These are phyloP conservation scores for Xiphophorus birchmanni DNA, from an alignment of 2,797 vertebrate genomes.

Conservation along the genomic window DNA sequence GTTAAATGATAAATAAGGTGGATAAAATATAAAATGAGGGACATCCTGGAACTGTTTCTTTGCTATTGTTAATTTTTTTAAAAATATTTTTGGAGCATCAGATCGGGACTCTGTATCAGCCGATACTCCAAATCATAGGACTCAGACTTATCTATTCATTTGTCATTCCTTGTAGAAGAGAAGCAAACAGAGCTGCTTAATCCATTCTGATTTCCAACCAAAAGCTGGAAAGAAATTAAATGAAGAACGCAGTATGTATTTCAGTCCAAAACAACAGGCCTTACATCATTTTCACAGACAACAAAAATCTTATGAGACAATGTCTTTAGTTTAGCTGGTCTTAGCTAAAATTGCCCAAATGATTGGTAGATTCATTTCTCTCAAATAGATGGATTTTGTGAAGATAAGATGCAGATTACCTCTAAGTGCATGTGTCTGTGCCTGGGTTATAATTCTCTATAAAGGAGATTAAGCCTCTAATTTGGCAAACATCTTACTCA, in stretches of 20 bases:
- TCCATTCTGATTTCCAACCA: conserved; percentile 38
- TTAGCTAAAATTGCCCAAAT: conserved; percentile 49
- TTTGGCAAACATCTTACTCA: conserved; percentile 67
- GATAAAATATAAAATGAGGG: too few relatives aligned
- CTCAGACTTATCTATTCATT: conserved; percentile 19
- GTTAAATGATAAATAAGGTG: too few relatives aligned
- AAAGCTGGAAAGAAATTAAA: conserved; percentile 6
- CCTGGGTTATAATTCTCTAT: conserved; percentile 58
- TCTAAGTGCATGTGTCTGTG: conserved; percentile 15
- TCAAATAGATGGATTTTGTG: conserved; percentile 65
- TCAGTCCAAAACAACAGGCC: conserved; percentile 6
- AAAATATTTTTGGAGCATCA: too few relatives aligned
- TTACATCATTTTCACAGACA: conserved; percentile 20
- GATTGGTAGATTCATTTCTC: conserved; percentile 53
- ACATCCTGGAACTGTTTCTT: too few relatives aligned
- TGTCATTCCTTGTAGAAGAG: conserved; percentile 32
- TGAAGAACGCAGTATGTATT: background rate
- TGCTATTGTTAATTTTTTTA: too few relatives aligned
- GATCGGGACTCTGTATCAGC: too few relatives aligned
- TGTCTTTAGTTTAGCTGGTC: conserved; percentile 17
- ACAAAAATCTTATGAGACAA: conserved; percentile 6
- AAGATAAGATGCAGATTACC: conserved; percentile 64
- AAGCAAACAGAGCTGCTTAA: conserved; percentile 39
- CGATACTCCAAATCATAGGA: too few relatives aligned
- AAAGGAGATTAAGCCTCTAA: conserved; percentile 72